Base-by-base conservation (phyloP, 2,888 invertebrate genomes). In the Pediacus dermestoides region DNA sequence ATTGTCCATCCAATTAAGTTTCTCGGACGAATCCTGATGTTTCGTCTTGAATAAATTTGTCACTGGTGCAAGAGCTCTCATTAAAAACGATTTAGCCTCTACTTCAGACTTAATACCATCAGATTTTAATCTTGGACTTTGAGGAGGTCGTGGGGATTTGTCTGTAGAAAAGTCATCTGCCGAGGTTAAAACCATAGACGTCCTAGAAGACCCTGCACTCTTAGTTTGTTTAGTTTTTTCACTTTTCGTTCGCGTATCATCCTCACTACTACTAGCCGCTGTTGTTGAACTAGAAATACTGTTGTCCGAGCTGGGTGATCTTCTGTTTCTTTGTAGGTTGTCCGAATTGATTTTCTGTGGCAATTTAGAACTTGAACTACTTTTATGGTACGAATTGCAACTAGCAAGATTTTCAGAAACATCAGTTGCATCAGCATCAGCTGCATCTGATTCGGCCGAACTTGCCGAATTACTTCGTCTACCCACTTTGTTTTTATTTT, bases 11-110 rank as follows among this genome's bases (percentile, higher is more conserved):
- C 57, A 73, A 15, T 68, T 68, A 44, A 65, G 68, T 39, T 69
- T 76, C n/a, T 79, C 78, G 35, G 61, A 69, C 14, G 70, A 69
- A 16, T 44, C 48, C 7, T 44, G 39, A 35, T 76, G 43, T 41
- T 39, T 44, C 0, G 33, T 70, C 65, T 80, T 83, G 58, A 86
- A 86, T 46, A 85, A 74, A 69, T 80, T 84, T 11, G 85, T 83
- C 3, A 86, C 84, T 1, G 85, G 85, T 30, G 83, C 85, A 53
- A 88, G 66, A 27, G 85, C 83, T 57, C 85, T 70, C 69, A 84
- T 80, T 33, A 86, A 70, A 61, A 84, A 82, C 14, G 82, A 81
- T 64, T 84, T 84, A 0, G 82, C 81, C 54, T 82, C 81, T 7
- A 58, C 52, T 60, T 81, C 81, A 1, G 67, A 66, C 55, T 77